Evolutionary conservation across 2,113 vertebrate genomes (phyloP).

Genomic region (Tonatia bakeri): DNA sequence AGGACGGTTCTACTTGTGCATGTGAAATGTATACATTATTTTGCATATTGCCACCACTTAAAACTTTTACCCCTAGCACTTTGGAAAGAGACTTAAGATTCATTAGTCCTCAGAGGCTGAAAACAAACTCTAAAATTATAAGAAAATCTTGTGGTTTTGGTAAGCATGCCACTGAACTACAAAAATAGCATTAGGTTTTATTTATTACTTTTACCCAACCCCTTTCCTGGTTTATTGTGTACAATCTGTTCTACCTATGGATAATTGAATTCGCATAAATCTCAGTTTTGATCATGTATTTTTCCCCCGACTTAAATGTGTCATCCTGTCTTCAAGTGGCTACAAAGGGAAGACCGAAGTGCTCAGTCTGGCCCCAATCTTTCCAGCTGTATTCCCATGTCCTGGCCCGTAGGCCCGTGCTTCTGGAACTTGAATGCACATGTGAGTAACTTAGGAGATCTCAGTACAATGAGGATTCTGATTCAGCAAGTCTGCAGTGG

Average conservation of each 20-base stretch:
- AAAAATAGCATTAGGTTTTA: not conserved
- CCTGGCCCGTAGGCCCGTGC: not conserved
- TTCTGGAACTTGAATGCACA: not conserved
- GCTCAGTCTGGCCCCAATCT: not conserved
- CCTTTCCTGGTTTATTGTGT: not conserved
- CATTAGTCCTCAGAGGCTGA: not conserved
- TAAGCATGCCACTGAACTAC: not conserved
- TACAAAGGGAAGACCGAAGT: not conserved
- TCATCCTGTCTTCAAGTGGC: not conserved
- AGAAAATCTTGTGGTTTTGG: not conserved
- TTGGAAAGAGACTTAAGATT: slow-evolving; percentile 7
- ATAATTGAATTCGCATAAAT: not conserved
- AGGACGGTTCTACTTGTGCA: not conserved
- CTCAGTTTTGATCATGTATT: not conserved
- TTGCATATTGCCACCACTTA: not conserved
- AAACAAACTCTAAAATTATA: not conserved
- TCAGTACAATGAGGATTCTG: not conserved
- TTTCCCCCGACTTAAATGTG: not conserved
- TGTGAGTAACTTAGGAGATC: not conserved
- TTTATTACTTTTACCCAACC: not conserved
- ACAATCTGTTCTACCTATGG: not conserved
- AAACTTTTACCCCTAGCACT: not conserved
- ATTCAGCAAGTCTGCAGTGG: not conserved
- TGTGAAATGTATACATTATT: not conserved
- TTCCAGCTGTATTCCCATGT: not conserved